Evolutionary conservation across 1,140 invertebrate genomes (phyloP), one percentile per base, ranked within the genome.

Genomic region (Drosophila bocqueti): DNA sequence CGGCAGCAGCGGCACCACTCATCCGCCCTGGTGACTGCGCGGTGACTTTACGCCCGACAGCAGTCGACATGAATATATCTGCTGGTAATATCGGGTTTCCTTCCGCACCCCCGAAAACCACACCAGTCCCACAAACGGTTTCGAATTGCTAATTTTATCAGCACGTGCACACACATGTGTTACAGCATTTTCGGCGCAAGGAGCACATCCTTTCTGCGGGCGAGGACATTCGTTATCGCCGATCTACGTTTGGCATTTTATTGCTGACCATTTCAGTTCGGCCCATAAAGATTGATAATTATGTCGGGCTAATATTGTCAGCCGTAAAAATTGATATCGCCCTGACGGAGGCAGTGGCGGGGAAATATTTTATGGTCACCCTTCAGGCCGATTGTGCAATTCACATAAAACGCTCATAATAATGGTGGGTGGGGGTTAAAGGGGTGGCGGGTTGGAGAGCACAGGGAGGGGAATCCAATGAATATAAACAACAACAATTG

Each of bases 401-500:
- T 40, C 54, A 67, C 79, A 83, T 80, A 83, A 83, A 83, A 83
- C 66, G 65, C 72, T 78, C 63, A 54, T 66, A 62, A 58, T 74
- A 79, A 78, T 61, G 43, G 26, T 16, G 46, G 40, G 29, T 15
- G 46, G 40, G 38, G n/a, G 42, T 40, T 42, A 55, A 65, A 55
- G 7, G 21, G 26, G 24, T 24, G 13, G 26, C 16, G 9, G 26
- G 1, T 1, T 1, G 50, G 16, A 40, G 38, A 34, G 10, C 7
- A 6, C n/a, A 24, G 18, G 18, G 31, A 10, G 15, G 15, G 13
- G 58, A 57, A 79, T 73, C 81, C 84, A 81, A 84, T 89, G 81
- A 81, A 89, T 84, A 89, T 89, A 90, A 90, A 89, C 81, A 89
- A 89, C 82, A 89, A 84, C 81, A 89, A 89, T 89, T 84, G 78